Percentiles rank a stretch among this genome's conserved stretches.
Evolutionary conservation across 2,888 invertebrate genomes (phyloP).

Genomic region (Papilio gigon): DNA sequence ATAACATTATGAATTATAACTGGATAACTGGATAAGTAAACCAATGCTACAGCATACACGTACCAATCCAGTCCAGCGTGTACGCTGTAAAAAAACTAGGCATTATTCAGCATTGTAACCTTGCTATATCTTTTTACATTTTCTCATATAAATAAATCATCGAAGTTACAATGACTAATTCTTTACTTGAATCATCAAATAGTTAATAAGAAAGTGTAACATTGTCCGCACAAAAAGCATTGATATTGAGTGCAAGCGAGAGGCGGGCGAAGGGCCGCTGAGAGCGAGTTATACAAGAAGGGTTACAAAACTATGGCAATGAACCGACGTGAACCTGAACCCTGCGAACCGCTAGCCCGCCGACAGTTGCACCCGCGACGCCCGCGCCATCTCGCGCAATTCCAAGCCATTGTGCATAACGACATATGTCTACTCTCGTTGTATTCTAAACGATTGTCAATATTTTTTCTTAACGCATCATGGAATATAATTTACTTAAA

Average conservation of each 20-base stretch:
- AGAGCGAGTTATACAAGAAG: constrained; percentile 82
- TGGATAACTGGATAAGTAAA: too few species aligned
- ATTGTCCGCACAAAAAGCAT: constrained; percentile 37
- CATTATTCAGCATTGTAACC: background rate
- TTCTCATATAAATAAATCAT: background rate
- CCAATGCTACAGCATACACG: too few species aligned
- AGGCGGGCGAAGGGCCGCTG: constrained; percentile 72
- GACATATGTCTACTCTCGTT: background rate
- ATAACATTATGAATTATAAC: too few species aligned
- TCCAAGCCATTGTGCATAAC: constrained; percentile 24
- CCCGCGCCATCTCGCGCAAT: constrained; percentile 44
- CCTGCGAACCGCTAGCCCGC: constrained; percentile 80
- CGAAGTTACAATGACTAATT: too few species aligned
- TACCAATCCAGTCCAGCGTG: too few species aligned
- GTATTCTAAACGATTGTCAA: background rate
- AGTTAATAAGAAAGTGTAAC: constrained; percentile 26
- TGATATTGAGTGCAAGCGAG: constrained; percentile 75
- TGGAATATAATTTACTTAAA: background rate
- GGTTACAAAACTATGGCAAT: constrained; percentile 84
- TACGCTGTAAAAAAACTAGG: too few species aligned
- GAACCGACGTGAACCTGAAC: constrained; percentile 81
- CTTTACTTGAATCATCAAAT: too few species aligned
- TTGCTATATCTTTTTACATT: background rate
- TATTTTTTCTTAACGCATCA: background rate
- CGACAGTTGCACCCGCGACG: constrained; percentile 65